Conservation (phyloP, 64 coral and sea anemone species). For the Montipora sp. region DNA sequence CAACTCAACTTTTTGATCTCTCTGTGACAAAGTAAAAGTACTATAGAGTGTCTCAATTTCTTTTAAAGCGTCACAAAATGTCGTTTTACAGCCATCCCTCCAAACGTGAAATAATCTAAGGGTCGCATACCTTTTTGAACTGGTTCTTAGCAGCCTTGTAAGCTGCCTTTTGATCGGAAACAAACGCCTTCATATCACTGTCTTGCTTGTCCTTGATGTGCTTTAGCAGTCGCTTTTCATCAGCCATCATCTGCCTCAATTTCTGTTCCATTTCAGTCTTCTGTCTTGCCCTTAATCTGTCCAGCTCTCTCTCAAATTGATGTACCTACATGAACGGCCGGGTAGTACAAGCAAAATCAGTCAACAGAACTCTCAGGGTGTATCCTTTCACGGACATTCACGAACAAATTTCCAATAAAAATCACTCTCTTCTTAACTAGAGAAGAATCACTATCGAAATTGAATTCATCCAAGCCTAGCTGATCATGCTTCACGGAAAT, state of each 20-base stretch:
- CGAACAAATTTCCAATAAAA: too few relatives aligned
- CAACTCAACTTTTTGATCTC: too few relatives aligned
- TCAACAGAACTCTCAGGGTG: too few relatives aligned
- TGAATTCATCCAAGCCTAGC: too few relatives aligned
- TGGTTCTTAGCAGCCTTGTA: constrained; percentile 90
- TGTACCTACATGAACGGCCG: constrained; percentile 53
- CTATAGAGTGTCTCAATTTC: too few relatives aligned
- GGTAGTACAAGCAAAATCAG: not conserved
- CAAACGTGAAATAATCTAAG: not conserved
- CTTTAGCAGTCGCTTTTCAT: constrained; percentile 86
- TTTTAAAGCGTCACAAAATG: not conserved
- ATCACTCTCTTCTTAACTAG: too few relatives aligned
- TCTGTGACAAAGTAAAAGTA: too few relatives aligned
- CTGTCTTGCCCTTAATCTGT: constrained; percentile 85
- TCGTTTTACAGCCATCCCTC: not conserved
- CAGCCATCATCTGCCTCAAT: constrained; percentile 86
- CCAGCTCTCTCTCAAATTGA: constrained; percentile 94
- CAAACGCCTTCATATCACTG: constrained; percentile 84
- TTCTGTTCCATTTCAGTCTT: constrained; percentile 97
- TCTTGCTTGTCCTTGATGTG: constrained; percentile 93
- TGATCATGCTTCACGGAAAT: too few relatives aligned
- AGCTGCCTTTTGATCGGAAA: constrained; percentile 76
- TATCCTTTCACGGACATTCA: too few relatives aligned
- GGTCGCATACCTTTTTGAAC: constrained; percentile 82
- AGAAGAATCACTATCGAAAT: too few relatives aligned